A percentile compares a stretch with the other conserved stretches of the same genome.
phyloP scores from a whole-genome alignment of 2,888 invertebrate species.

The Amphipoea lucens region DNA sequence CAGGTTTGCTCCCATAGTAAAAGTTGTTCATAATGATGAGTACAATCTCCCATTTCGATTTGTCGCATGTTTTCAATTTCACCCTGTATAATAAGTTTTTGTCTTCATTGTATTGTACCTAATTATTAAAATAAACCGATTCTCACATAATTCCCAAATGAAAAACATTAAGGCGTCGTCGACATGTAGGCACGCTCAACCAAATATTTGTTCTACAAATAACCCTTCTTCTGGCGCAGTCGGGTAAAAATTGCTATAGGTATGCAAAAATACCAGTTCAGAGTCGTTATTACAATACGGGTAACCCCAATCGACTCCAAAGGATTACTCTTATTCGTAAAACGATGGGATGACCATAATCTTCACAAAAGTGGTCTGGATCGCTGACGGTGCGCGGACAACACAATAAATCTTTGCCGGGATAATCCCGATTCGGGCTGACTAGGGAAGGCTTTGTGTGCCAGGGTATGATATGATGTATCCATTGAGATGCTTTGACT shows the following conservation, averaged over 20 bases:
- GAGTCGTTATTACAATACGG: conserved; percentile 54
- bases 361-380: conserved; percentile 71
- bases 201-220: not conserved
- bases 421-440: conserved; percentile 76
- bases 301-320: conserved; percentile 56
- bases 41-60: no score
- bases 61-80: no score
- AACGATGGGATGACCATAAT: conserved; percentile 70
- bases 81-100: not conserved
- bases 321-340: conserved; percentile 62
- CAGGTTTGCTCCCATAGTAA: no score
- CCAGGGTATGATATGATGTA: conserved; percentile 65
- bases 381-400: conserved; percentile 70
- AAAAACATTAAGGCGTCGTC: not conserved
- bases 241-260: conserved; percentile 13
- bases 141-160: not conserved
- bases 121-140: not conserved
- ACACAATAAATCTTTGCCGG: conserved; percentile 77
- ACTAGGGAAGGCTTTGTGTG: conserved; percentile 69
- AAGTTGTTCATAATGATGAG: no score
- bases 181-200: no score
- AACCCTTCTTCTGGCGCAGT: no score
- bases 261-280: conserved; percentile 35
- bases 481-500: conserved; percentile 56
- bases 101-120: not conserved